A percentile compares a stretch with the other conserved stretches of the same genome.
These are phyloP conservation scores for Plutomurus gul DNA, from an alignment of 1,140 invertebrate genomes.

Conservation along the genomic window DNA sequence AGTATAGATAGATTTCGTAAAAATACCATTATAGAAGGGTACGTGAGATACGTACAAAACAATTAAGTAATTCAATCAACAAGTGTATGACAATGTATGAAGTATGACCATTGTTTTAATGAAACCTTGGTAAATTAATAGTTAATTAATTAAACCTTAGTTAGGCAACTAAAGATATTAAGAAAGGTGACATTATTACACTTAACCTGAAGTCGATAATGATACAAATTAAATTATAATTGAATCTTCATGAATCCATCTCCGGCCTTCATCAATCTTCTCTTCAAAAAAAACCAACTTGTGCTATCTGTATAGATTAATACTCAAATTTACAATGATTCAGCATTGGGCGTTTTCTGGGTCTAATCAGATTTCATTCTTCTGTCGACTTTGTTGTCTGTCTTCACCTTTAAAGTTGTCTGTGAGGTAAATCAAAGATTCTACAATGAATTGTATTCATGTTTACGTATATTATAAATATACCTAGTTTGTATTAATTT, in stretches of 20 bases:
- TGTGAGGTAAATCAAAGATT: background rate
- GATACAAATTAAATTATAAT: constrained; percentile 2
- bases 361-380: constrained; percentile 11
- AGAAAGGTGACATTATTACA: no score
- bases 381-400: background rate
- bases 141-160: no score
- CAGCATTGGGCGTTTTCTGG: background rate
- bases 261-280: constrained; percentile 19
- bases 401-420: no score
- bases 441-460: background rate
- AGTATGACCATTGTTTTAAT: background rate
- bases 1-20: background rate
- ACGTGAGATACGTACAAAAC: background rate
- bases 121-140: background rate
- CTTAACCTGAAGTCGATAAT: no score
- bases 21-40: background rate
- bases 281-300: constrained; percentile 20
- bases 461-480: background rate
- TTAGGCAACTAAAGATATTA: no score
- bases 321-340: constrained; percentile 11
- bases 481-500: constrained; percentile 12
- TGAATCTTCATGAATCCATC: constrained; percentile 15
- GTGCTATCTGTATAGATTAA: constrained; percentile 26
- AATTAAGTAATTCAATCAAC: background rate
- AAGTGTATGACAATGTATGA: background rate